Percentiles rank a stretch among this genome's conserved stretches.
Evolutionary conservation across 2,888 invertebrate genomes (phyloP).

Genomic region (Meliscaeva auricollis): DNA sequence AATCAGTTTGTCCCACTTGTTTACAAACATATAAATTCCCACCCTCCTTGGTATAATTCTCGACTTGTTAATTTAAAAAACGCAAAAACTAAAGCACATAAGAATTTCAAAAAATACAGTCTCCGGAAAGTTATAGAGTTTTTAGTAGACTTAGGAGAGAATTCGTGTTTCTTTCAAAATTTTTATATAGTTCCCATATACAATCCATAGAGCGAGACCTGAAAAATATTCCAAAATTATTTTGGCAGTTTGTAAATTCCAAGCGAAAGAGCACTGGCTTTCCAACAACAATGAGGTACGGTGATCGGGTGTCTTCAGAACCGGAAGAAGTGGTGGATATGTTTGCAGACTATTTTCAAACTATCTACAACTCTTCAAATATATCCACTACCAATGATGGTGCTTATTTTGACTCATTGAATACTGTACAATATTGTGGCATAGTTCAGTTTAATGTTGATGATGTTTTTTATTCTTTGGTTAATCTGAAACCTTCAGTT

Average conservation of each 20-base stretch:
- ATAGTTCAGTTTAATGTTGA: too few species aligned
- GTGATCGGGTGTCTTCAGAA: too few species aligned
- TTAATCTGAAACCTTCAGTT: too few species aligned
- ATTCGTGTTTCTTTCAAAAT: background rate
- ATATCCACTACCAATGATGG: too few species aligned
- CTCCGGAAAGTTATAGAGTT: background rate
- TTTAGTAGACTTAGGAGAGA: background rate
- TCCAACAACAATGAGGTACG: too few species aligned
- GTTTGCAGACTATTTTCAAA: too few species aligned
- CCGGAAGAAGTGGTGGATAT: too few species aligned
- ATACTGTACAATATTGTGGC: too few species aligned
- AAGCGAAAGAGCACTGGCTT: background rate
- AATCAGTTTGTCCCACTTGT: background rate
- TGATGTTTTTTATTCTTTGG: too few species aligned
- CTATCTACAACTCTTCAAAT: too few species aligned
- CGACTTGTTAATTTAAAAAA: background rate
- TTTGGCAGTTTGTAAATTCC: background rate
- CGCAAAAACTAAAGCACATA: background rate
- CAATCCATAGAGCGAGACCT: background rate
- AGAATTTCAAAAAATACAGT: background rate
- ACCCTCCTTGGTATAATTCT: background rate
- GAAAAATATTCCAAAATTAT: background rate
- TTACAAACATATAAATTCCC: background rate
- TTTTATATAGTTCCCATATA: background rate
- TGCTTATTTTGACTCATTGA: too few species aligned